Evolutionary conservation across 1,140 invertebrate species (phyloP), one percentile per base, ranked within the genome.

Genomic region (Adelges cooleyi): DNA sequence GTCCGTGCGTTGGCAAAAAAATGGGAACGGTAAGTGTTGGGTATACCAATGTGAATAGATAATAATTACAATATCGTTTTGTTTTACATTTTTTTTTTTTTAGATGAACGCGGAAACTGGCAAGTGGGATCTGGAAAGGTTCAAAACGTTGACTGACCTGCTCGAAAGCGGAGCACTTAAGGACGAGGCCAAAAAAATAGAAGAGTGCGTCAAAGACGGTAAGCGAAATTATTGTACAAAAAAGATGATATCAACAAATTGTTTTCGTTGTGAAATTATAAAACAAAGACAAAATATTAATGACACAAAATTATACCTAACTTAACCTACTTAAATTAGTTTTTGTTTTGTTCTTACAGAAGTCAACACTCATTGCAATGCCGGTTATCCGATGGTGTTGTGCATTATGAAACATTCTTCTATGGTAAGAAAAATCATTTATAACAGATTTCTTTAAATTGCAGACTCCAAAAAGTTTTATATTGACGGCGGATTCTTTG

Each of bases 1-100:
- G 40, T n/a, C 54, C 40, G n/a, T 46, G 54, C 20, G n/a, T 46
- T 2, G 54, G 9, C 1, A 25, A 59, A 25, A 59, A 20, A 59
- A 46, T 59, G 40, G 54, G 54, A 59, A 59, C 40, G 54, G 54
- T 59, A 59, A 5, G 53, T 27, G 18, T n/a, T 44, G n/a, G 6
- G 15, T 6, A 44, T 17, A 44, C 20, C n/a, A 3, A 11, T 44
- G 20, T 44, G 5, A 4, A 42, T 4, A 42, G 13, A n/a, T 6
- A n/a, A 42, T 3, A n/a, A 42, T 15, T 4, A 42, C 3, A n/a
- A 5, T 48, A 48, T 20, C 9, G 6, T 15, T 48, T 48, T 2
- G 18, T 18, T 48, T 17, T 48, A 48, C n/a, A 44, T 56, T 10
- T 13, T 42, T 17, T 1, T 11, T 2, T 20, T 56, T 56, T 42